Evolutionary conservation across 2,797 vertebrate genomes (phyloP).

Genomic region (Saxicola maurus): DNA sequence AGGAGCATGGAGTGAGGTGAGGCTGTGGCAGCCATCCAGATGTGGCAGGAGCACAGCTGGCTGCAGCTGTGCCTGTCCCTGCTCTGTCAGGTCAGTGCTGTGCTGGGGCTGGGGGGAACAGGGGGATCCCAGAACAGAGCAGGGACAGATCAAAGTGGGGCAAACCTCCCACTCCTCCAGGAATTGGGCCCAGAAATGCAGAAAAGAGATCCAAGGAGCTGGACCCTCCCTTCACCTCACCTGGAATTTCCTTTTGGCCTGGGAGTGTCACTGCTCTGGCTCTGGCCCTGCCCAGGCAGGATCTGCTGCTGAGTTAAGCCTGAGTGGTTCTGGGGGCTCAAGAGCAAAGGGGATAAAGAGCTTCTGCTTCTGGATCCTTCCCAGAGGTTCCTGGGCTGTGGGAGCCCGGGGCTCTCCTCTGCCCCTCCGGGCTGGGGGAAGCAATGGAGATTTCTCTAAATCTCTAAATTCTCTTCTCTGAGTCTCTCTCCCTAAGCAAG

Average conservation of each 20-base stretch:
- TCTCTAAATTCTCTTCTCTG: background rate
- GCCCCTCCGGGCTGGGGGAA: rapidly evolving
- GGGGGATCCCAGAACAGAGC: rapidly evolving
- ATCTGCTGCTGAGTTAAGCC: background rate
- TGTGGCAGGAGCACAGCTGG: background rate
- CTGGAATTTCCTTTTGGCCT: rapidly evolving
- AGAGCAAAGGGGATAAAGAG: background rate
- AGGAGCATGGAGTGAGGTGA: rapidly evolving
- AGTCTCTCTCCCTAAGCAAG: background rate
- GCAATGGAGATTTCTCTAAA: background rate
- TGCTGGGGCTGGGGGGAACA: background rate
- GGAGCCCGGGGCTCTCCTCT: rapidly evolving
- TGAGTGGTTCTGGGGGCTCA: rapidly evolving
- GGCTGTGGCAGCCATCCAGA: background rate
- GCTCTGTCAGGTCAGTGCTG: background rate
- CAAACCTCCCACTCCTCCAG: background rate
- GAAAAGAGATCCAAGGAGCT: background rate
- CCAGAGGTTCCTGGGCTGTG: background rate
- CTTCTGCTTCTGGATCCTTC: background rate
- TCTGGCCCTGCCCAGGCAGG: rapidly evolving
- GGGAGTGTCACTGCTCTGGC: background rate
- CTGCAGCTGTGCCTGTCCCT: background rate
- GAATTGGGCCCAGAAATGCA: rapidly evolving
- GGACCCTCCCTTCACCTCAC: background rate
- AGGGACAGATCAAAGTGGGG: background rate